phyloP scores from a whole-genome alignment of 2,113 vertebrate species.

The Eubucco bourcierii region DNA sequence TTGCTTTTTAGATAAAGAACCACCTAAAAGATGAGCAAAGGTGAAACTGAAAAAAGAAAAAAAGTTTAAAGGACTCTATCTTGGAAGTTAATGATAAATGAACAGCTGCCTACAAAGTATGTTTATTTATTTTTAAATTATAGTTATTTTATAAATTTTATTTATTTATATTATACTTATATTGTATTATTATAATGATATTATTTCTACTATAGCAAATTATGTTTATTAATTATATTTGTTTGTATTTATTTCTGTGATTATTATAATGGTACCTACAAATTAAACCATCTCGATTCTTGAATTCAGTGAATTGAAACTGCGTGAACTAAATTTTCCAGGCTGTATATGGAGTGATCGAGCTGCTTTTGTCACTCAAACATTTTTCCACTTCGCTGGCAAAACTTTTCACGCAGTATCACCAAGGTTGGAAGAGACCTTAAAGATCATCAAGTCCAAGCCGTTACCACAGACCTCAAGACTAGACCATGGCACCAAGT shows the following conservation, averaged over 20 bases:
- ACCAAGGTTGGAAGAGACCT: no score
- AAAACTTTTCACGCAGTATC: no score
- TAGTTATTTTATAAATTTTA: no score
- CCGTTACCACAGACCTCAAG: no score
- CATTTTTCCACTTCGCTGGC: neutral
- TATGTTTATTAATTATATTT: no score
- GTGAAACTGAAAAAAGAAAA: neutral
- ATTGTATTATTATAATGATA: no score
- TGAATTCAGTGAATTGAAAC: neutral
- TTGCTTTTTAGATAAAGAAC: neutral
- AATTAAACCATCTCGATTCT: neutral
- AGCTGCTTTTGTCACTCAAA: neutral
- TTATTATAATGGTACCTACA: neutral
- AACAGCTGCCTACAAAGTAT: neutral
- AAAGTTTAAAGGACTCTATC: neutral
- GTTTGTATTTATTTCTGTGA: no score
- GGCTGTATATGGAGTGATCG: neutral
- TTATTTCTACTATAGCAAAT: no score
- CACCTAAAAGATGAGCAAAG: neutral
- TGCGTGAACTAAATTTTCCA: neutral
- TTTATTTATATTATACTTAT: no score
- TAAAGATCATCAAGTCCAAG: no score
- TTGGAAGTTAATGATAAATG: neutral
- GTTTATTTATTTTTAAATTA: no score
- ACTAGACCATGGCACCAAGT: no score